Conservation (phyloP, 2,888 invertebrate species). For the Pimpla rufipes region DNA sequence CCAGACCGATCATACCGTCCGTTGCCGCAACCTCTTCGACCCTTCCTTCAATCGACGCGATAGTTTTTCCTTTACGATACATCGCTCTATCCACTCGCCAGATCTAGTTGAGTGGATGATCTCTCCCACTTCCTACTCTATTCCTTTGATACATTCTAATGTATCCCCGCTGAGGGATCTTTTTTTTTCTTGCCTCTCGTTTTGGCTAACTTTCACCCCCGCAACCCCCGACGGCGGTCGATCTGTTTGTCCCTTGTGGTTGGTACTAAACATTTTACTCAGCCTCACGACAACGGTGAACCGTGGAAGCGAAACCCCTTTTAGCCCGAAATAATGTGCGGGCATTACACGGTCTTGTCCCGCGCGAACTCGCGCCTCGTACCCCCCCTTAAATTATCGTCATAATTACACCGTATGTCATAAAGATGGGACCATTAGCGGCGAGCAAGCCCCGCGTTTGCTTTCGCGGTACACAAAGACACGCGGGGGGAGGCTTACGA, state of each 20-base stretch:
- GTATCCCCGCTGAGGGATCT: not conserved
- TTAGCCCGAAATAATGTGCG: constrained; percentile 78
- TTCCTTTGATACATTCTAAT: constrained; percentile 3
- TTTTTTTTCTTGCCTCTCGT: not conserved
- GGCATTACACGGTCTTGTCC: constrained; percentile 77
- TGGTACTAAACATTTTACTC: constrained; percentile 80
- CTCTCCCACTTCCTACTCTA: constrained; percentile 1
- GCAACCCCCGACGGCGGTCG: not conserved
- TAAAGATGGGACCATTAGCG: constrained; percentile 71
- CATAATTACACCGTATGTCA: constrained; percentile 80
- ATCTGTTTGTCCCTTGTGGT: constrained; percentile 45
- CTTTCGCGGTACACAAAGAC: constrained; percentile 19
- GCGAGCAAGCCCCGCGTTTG: constrained; percentile 29
- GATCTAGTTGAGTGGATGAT: constrained; percentile 1
- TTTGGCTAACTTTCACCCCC: not conserved
- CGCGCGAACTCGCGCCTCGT: constrained; percentile 73
- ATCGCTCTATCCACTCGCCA: constrained; percentile 21
- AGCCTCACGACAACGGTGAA: constrained; percentile 71
- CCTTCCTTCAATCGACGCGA: constrained; percentile 51
- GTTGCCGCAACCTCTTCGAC: constrained; percentile 39
- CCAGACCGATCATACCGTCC: constrained; percentile 61
- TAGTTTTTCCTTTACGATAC: constrained; percentile 50
- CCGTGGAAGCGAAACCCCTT: constrained; percentile 71
- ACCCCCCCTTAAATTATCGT: constrained; percentile 78
- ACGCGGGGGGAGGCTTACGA: not conserved